These are phyloP conservation scores for Acropora yongei DNA, from an alignment of 64 coral and sea anemone species.

Conservation along the genomic window DNA sequence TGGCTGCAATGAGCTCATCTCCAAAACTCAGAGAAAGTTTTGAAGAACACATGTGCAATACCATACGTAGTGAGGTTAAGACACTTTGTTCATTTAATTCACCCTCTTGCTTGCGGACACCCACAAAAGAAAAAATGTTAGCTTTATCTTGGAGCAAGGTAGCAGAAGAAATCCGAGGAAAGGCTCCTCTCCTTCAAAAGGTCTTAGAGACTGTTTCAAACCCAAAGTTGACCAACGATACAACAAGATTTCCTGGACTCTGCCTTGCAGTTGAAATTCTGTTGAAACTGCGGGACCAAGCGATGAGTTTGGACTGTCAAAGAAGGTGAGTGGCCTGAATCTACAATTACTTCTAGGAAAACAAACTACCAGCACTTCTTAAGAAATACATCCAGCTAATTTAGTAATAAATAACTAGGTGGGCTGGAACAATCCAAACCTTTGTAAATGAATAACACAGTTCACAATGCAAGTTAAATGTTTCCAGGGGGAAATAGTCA, in stretches of 20 bases:
- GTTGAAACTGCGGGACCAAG: neutral
- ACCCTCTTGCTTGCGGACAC: neutral
- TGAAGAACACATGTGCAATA: constrained; percentile 20
- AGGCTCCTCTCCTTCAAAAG: constrained; percentile 16
- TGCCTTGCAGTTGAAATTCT: constrained; percentile 10
- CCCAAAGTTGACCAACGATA: neutral
- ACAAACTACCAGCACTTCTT: too few relatives aligned
- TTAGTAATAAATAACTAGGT: too few relatives aligned
- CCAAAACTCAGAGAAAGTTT: neutral
- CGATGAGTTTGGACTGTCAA: too few relatives aligned
- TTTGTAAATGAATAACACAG: too few relatives aligned
- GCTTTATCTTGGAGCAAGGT: constrained; percentile 34
- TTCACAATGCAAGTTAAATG: too few relatives aligned
- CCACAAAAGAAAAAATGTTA: constrained; percentile 23
- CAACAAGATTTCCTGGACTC: constrained; percentile 24
- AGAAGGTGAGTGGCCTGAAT: too few relatives aligned
- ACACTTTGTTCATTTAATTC: constrained; percentile 8
- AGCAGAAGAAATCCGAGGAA: constrained; percentile 44
- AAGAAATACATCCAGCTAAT: too few relatives aligned
- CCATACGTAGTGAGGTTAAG: constrained; percentile 31
- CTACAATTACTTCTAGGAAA: too few relatives aligned
- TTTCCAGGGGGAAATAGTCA: too few relatives aligned
- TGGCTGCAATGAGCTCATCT: neutral
- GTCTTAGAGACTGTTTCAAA: neutral
- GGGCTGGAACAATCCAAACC: too few relatives aligned